Percentiles rank a stretch among this genome's conserved stretches.
Evolutionary conservation across 2,797 vertebrate species (phyloP).

Genomic region (Pangasius mekongensis): DNA sequence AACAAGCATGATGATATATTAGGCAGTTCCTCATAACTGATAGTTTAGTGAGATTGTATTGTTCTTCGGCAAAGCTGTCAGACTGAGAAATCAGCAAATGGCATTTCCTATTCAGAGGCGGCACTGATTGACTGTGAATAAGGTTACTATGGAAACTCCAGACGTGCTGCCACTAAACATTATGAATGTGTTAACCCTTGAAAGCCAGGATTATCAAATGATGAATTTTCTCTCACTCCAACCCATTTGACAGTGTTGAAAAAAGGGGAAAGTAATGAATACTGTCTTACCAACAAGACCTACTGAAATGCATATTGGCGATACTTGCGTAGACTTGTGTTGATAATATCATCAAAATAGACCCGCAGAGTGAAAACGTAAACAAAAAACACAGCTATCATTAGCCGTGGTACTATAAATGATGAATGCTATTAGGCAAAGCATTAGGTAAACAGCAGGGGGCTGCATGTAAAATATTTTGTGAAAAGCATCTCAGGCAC

Average conservation of each 20-base stretch:
- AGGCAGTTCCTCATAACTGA: conserved; percentile 1
- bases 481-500: neutral
- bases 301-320: too few species aligned
- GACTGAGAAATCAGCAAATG: conserved; percentile 25
- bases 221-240: neutral
- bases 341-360: conserved; percentile 1
- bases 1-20: conserved; percentile 18
- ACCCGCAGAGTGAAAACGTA: neutral
- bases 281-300: neutral
- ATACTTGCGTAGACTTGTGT: neutral
- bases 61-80: conserved; percentile 7
- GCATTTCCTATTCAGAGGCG: conserved; percentile 52
- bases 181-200: conserved; percentile 53
- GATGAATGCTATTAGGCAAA: neutral
- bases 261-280: neutral
- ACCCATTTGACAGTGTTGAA: neutral
- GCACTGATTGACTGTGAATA: conserved; percentile 43
- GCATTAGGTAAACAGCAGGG: neutral
- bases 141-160: conserved; percentile 61
- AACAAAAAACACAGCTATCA: neutral
- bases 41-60: conserved; percentile 18
- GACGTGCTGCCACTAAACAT: conserved; percentile 47
- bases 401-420: neutral
- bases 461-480: neutral
- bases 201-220: neutral